A percentile compares a stretch with the other conserved stretches of the same genome.
These are phyloP conservation scores for Osmerus mordax DNA, from an alignment of 2,113 vertebrate species.

Conservation along the genomic window DNA sequence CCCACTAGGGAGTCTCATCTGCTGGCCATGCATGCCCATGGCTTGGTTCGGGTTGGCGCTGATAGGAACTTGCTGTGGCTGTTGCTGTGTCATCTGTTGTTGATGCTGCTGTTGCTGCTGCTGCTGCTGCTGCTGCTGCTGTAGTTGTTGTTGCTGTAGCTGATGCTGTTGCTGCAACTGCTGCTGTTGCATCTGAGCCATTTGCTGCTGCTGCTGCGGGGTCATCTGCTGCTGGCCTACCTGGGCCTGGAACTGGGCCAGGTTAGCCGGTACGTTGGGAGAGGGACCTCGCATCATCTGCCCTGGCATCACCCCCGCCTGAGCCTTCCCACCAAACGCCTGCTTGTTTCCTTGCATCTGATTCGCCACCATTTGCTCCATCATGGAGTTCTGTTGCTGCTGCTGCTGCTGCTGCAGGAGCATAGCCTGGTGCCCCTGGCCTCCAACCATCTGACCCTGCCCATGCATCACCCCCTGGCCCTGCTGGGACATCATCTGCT, in stretches of 20 bases:
- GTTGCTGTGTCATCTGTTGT: slow-evolving; percentile 72
- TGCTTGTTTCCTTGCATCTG: slow-evolving; percentile 95
- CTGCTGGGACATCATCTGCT: slow-evolving; percentile 93
- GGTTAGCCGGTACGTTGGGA: slow-evolving; percentile 85
- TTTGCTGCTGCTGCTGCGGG: slow-evolving; percentile 74
- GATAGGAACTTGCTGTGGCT: slow-evolving; percentile 76
- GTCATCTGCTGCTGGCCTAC: slow-evolving; percentile 61
- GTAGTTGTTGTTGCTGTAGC: slow-evolving; percentile 65
- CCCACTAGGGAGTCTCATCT: slow-evolving; percentile 80
- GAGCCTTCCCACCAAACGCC: slow-evolving; percentile 85
- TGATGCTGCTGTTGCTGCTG: slow-evolving; percentile 71
- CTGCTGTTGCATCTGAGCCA: slow-evolving; percentile 82
- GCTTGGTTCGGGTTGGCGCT: slow-evolving; percentile 87
- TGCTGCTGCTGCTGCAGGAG: slow-evolving; percentile 72
- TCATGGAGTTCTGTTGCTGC: slow-evolving; percentile 84
- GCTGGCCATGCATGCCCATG: slow-evolving; percentile 90
- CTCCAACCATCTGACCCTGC: slow-evolving; percentile 92
- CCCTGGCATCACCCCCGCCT: slow-evolving; percentile 83
- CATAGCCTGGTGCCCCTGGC: slow-evolving; percentile 90
- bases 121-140: slow-evolving; percentile 73
- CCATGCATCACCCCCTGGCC: slow-evolving; percentile 91
- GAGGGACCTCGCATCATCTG: slow-evolving; percentile 94
- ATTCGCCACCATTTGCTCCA: slow-evolving; percentile 96
- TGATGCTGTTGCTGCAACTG: slow-evolving; percentile 70
- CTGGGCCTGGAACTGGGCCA: slow-evolving; percentile 88